Evolutionary conservation across 2,113 vertebrate genomes (phyloP).

Genomic region (Dasyprocta punctata): DNA sequence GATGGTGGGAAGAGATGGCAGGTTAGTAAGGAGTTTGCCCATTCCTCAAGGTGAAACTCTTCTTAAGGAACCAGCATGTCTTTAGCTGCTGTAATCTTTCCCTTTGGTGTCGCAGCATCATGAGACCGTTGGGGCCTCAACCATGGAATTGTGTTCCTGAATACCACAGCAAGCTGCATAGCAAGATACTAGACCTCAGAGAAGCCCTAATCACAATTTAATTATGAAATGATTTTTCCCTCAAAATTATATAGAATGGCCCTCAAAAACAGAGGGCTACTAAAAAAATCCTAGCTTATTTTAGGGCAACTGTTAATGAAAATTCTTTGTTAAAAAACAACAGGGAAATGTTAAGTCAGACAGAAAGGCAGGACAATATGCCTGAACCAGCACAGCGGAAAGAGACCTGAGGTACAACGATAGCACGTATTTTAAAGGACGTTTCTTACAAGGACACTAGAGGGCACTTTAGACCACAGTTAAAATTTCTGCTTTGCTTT

Average conservation of each 20-base stretch:
- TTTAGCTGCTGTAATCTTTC: not conserved
- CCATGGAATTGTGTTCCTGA: not conserved
- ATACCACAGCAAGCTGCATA: not conserved
- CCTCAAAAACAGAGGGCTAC: not conserved
- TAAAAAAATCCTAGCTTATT: not conserved
- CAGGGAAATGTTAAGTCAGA: not conserved
- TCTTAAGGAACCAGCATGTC: not conserved
- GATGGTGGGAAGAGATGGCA: not conserved
- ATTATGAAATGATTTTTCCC: not conserved
- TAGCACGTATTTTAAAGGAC: not conserved
- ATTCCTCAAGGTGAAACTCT: not conserved
- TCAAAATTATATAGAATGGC: not conserved
- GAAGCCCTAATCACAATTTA: not conserved
- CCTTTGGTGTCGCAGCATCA: not conserved
- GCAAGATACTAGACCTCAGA: not conserved
- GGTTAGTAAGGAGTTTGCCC: not conserved
- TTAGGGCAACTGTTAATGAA: not conserved
- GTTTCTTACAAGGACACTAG: slow-evolving; percentile 77
- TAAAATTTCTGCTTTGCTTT: slow-evolving; percentile 20
- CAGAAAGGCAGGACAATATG: not conserved
- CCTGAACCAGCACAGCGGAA: too few relatives aligned
- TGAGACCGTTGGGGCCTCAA: too few relatives aligned
- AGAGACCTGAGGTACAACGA: not conserved
- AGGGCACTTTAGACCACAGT: slow-evolving; percentile 82
- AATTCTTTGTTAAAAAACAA: not conserved